Evolutionary conservation across 2,888 invertebrate genomes (phyloP).

Genomic region (Eurytoma adleriae): DNA sequence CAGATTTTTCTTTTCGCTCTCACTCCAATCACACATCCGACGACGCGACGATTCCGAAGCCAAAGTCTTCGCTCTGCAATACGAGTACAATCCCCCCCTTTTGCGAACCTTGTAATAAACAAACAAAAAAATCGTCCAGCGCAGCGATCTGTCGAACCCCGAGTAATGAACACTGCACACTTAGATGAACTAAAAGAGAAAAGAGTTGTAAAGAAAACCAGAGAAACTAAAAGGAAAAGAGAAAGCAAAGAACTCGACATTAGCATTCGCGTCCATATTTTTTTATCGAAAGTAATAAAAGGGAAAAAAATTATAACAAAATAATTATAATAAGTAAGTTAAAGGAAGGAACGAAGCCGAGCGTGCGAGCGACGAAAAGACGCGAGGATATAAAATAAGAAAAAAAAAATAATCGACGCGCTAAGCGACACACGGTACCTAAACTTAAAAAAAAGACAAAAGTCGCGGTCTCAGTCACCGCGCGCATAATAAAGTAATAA

Average conservation of each 20-base stretch:
- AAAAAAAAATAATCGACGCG: conserved; percentile 6
- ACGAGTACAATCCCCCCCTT: conserved; percentile 51
- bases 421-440: conserved; percentile 46
- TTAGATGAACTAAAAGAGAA: conserved; percentile 39
- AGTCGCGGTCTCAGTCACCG: conserved; percentile 46
- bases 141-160: conserved; percentile 40
- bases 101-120: conserved; percentile 35
- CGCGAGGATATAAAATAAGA: conserved; percentile 7
- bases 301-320: conserved; percentile 19
- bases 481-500: not conserved
- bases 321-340: not conserved
- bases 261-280: conserved; percentile 57
- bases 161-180: conserved; percentile 39
- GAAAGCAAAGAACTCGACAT: conserved; percentile 52
- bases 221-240: conserved; percentile 5
- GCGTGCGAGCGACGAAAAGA: conserved; percentile 7
- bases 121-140: conserved; percentile 53
- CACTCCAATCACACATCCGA: not conserved
- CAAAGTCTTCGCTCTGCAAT: conserved; percentile 57
- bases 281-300: conserved; percentile 52
- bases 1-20: conserved; percentile 50
- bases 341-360: no score
- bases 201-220: no score
- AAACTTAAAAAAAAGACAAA: conserved; percentile 26
- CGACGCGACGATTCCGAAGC: not conserved